Conservation (phyloP, 2,888 invertebrate genomes). For the Meandrusa payeni region DNA sequence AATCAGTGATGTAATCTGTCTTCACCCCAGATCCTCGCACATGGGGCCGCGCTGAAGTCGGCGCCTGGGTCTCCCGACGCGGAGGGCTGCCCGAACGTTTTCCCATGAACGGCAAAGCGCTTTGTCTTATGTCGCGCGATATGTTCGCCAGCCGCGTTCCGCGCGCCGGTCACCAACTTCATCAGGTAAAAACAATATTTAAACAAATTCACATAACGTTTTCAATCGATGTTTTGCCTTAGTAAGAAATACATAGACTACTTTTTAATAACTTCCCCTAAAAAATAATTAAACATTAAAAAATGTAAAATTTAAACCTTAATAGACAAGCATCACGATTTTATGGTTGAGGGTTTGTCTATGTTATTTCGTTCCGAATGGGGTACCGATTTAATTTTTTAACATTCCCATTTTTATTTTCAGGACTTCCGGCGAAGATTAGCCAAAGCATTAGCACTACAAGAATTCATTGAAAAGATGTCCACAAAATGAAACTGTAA, state of each 20-base stretch:
- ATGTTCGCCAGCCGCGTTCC: slow-evolving; percentile 88
- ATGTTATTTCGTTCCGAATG: no score
- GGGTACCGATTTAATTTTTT: no score
- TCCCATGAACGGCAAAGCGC: slow-evolving; percentile 90
- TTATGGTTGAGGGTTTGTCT: no score
- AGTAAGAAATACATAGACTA: no score
- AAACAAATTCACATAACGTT: no score
- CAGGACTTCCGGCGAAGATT: slow-evolving; percentile 82
- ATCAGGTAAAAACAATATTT: slow-evolving; percentile 78
- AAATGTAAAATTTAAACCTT: no score
- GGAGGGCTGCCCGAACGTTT: slow-evolving; percentile 84
- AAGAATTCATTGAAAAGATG: slow-evolving; percentile 62
- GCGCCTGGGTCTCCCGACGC: slow-evolving; percentile 83
- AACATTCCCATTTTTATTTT: no score
- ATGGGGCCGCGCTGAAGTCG: slow-evolving; percentile 86
- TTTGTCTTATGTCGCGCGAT: slow-evolving; percentile 88
- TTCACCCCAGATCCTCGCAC: slow-evolving; percentile 83
- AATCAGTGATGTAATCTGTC: no score
- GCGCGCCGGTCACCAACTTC: slow-evolving; percentile 83
- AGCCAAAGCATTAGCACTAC: slow-evolving; percentile 83
- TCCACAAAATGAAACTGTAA: slow-evolving; percentile 35
- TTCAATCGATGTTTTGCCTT: no score
- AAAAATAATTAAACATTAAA: no score
- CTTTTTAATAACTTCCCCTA: no score
- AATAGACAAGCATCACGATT: no score